Percentiles rank a stretch among this genome's conserved stretches.
phyloP scores from a whole-genome alignment of 2,888 invertebrate species.

The Physocephala rufipes region DNA sequence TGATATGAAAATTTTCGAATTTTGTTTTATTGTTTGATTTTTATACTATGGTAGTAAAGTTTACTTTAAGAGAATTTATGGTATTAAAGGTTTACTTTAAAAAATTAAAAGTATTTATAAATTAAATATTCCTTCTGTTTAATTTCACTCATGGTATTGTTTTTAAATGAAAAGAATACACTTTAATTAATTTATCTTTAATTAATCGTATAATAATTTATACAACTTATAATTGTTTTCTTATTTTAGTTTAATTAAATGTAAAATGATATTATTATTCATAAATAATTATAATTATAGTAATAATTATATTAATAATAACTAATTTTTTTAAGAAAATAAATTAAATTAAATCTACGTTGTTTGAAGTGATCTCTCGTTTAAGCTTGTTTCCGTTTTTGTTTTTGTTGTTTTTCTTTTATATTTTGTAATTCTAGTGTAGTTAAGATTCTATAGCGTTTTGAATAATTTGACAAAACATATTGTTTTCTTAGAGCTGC shows the following conservation, averaged over 20 bases:
- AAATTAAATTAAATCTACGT: slow-evolving; percentile 25
- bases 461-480: slow-evolving; percentile 43
- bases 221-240: slow-evolving; percentile 32
- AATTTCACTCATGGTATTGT: background rate
- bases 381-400: slow-evolving; percentile 26
- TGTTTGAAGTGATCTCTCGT: slow-evolving; percentile 31
- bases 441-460: slow-evolving; percentile 36
- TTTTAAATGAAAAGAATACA: slow-evolving; percentile 26
- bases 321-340: slow-evolving; percentile 8
- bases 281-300: background rate
- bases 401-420: too few relatives aligned
- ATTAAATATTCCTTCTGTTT: slow-evolving; percentile 13
- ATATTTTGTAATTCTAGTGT: background rate
- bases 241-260: slow-evolving; percentile 30
- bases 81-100: background rate
- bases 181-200: too few relatives aligned
- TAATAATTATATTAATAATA: slow-evolving; percentile 10
- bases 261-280: slow-evolving; percentile 28
- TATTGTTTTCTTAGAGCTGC: slow-evolving; percentile 17
- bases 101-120: background rate
- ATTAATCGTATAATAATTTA: background rate
- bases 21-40: too few relatives aligned
- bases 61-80: too few relatives aligned
- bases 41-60: too few relatives aligned
- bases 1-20: too few relatives aligned